These are phyloP conservation scores for Euzetes globulus DNA, from an alignment of 2,888 invertebrate genomes.

Conservation along the genomic window DNA sequence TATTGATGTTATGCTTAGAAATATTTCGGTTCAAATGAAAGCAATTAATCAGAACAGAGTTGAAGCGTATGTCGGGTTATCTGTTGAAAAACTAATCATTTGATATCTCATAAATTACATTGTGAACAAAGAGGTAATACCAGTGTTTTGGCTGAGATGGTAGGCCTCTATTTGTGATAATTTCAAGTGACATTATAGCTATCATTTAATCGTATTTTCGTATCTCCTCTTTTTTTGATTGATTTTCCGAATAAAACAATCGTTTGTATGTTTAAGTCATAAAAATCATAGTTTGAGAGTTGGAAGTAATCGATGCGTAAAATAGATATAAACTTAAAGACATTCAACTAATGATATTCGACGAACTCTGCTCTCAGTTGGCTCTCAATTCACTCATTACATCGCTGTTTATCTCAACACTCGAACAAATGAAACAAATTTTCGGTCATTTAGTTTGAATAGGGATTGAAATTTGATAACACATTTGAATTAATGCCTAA, in stretches of 20 bases:
- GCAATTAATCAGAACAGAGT: neutral
- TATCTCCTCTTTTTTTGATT: neutral
- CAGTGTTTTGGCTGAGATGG: neutral
- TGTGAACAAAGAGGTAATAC: neutral
- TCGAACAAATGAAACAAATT: no score
- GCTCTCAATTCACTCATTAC: no score
- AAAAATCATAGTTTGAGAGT: neutral
- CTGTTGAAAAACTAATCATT: neutral
- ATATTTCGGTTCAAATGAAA: neutral
- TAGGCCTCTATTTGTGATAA: neutral
- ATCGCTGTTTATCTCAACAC: no score
- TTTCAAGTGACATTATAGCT: neutral
- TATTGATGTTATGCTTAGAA: neutral
- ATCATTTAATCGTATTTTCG: neutral
- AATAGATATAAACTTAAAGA: neutral
- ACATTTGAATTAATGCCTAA: no score
- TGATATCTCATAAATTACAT: neutral
- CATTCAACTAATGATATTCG: no score
- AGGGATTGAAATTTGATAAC: no score
- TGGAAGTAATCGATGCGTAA: neutral
- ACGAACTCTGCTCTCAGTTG: no score
- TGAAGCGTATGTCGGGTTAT: neutral
- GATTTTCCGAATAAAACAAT: neutral
- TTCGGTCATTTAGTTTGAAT: no score
- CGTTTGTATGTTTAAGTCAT: neutral